Conservation (phyloP, 2,888 invertebrate species). For the Agapostemon virescens region DNA sequence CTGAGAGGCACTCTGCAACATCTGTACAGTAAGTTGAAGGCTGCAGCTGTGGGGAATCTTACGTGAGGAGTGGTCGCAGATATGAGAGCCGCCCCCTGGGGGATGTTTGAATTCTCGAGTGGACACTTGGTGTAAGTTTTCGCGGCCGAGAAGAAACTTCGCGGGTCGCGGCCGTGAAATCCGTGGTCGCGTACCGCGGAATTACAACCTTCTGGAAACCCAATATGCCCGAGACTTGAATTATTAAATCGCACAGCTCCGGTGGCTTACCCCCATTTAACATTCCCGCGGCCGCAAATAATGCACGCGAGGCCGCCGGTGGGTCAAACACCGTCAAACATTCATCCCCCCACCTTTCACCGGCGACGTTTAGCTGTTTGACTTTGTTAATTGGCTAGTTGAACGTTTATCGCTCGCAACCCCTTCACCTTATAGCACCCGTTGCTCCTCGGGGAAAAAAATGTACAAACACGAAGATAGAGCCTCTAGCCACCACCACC, state of each 20-base stretch:
- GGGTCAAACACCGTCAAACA: constrained; percentile 17
- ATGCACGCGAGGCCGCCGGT: constrained; percentile 3
- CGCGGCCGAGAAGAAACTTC: not conserved
- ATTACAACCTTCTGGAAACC: not conserved
- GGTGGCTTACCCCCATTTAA: not conserved
- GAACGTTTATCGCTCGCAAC: constrained; percentile 17
- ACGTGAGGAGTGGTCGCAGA: not conserved
- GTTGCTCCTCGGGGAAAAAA: not conserved
- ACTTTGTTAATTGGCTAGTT: constrained; percentile 48
- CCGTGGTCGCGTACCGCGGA: not conserved
- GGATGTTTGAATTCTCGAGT: not conserved
- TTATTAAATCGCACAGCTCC: not conserved
- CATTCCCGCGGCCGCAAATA: not conserved
- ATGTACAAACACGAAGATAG: not conserved
- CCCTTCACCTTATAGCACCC: not conserved
- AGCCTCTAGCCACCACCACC: not conserved
- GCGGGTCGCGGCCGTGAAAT: constrained; percentile 4
- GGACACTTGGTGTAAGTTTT: constrained; percentile 5
- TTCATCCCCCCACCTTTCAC: constrained; percentile 24
- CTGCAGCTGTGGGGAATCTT: not conserved
- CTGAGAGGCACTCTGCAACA: not conserved
- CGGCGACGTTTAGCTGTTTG: constrained; percentile 25
- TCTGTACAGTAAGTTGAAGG: not conserved
- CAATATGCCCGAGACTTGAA: not conserved
- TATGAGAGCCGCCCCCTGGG: not conserved